phyloP scores from a whole-genome alignment of 2,888 invertebrate species.

The Luperina testacea region DNA sequence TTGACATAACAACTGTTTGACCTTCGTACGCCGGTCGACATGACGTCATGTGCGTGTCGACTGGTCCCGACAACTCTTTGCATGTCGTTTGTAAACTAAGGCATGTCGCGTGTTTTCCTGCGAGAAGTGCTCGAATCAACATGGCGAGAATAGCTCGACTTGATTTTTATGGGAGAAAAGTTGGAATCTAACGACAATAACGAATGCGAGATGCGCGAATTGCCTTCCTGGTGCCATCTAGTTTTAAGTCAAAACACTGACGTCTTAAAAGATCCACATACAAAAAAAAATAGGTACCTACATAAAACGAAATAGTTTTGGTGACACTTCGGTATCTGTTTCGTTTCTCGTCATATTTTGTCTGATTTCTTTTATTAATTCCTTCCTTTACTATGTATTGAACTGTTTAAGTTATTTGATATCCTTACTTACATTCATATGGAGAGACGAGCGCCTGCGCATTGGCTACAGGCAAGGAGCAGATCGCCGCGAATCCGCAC shows the following conservation, averaged over 20 bases:
- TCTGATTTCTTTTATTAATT: not conserved
- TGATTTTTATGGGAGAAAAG: not conserved
- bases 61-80: not conserved
- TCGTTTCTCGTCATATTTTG: not conserved
- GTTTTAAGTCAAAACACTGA: not conserved
- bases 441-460: constrained; percentile 80
- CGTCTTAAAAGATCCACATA: not conserved
- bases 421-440: constrained; percentile 79
- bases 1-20: no score
- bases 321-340: not conserved
- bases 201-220: no score
- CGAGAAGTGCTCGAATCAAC: not conserved
- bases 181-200: not conserved
- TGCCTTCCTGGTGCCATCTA: no score
- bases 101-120: not conserved
- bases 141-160: no score
- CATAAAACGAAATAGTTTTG: not conserved
- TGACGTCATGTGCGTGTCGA: not conserved
- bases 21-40: no score
- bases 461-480: constrained; percentile 76
- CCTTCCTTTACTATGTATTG: not conserved
- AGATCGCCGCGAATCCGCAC: constrained; percentile 80
- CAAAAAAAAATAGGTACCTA: no score
- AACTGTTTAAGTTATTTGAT: not conserved
- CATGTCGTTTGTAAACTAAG: not conserved